phyloP scores from a whole-genome alignment of 2,113 vertebrate species.

The Macroglossus sobrinus region DNA sequence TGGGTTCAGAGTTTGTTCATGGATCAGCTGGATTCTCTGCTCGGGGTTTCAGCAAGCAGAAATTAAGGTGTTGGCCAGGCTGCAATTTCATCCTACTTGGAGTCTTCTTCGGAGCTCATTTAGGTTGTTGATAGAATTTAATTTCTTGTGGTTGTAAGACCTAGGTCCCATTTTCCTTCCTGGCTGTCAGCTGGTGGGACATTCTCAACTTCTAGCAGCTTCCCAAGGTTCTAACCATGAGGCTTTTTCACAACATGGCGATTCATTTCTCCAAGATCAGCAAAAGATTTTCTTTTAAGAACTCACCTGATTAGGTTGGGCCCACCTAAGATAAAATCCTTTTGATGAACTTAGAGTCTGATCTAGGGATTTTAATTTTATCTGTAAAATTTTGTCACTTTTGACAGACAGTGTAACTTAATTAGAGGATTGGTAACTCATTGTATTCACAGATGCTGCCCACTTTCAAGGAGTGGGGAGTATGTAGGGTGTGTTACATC shows the following conservation, averaged over 20 bases:
- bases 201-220: background rate
- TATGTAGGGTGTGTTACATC: fast-evolving
- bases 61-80: background rate
- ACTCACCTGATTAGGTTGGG: background rate
- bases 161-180: background rate
- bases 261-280: background rate
- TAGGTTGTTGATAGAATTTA: background rate
- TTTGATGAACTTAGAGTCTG: background rate
- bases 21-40: background rate
- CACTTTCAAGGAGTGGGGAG: background rate
- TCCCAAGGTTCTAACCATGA: background rate
- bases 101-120: background rate
- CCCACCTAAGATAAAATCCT: background rate
- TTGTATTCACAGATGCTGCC: background rate
- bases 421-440: background rate
- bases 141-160: background rate
- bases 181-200: background rate
- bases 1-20: background rate
- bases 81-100: background rate
- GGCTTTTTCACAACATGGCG: background rate
- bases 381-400: background rate
- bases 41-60: background rate
- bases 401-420: background rate
- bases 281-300: background rate
- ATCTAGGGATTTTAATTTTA: background rate